phyloP scores from a whole-genome alignment of 1,140 invertebrate species.

The Delia radicum region DNA sequence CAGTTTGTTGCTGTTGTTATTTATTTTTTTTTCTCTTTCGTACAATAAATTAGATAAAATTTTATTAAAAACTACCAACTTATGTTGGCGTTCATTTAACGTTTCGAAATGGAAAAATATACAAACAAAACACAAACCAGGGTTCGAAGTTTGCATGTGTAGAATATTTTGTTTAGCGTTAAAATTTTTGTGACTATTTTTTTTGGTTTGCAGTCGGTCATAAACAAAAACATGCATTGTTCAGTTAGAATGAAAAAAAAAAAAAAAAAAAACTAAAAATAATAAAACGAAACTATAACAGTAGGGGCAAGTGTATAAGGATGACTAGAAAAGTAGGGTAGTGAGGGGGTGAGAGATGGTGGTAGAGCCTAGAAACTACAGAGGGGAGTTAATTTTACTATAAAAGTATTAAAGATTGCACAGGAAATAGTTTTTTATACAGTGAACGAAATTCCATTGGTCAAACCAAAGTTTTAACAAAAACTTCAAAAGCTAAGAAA shows the following conservation, averaged over 20 bases:
- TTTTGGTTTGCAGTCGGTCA: constrained; percentile 9
- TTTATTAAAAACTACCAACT: not conserved
- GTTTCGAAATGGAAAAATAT: not conserved
- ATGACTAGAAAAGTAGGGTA: not conserved
- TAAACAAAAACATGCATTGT: constrained; percentile 21
- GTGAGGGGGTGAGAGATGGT: not conserved
- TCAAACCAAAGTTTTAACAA: too few relatives aligned
- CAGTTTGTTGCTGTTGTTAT: not conserved
- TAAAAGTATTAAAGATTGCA: too few relatives aligned
- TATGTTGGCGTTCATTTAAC: not conserved
- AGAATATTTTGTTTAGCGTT: not conserved
- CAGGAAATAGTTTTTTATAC: too few relatives aligned
- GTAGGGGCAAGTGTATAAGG: not conserved
- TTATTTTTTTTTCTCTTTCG: not conserved
- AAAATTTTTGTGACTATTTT: constrained; percentile 7
- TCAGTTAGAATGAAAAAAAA: not conserved
- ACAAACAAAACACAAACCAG: too few relatives aligned
- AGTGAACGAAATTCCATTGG: too few relatives aligned
- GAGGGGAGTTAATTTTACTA: not conserved
- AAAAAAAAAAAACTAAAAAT: not conserved
- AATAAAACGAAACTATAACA: not conserved
- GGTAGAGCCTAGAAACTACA: not conserved
- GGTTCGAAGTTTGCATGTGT: too few relatives aligned
- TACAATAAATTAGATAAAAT: not conserved
- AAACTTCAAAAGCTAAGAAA: too few relatives aligned